Evolutionary conservation across 2,113 vertebrate species (phyloP), one percentile per base, ranked within the genome.

Genomic region (Chaetorhynchus papuensis): DNA sequence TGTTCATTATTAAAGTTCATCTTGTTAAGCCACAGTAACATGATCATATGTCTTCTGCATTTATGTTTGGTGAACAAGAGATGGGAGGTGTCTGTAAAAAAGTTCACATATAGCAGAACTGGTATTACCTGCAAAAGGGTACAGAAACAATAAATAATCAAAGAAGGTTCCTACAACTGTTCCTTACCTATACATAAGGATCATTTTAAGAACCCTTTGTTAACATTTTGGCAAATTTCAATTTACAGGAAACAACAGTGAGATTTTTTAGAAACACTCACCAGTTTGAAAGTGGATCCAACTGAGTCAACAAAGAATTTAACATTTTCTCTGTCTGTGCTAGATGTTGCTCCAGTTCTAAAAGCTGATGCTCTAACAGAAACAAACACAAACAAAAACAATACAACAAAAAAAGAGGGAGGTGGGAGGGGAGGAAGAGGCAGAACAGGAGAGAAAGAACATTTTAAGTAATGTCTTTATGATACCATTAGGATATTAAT

Each of bases 261-360:
- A 90, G 56, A 78, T 49, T 19, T 76, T 69, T 69, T 42, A 70
- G 42, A 83, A 90, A 50, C 61, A 95, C 98, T 98, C 92, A 99
- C 99, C 99, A 99, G 96, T 98, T 99, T 44, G 99, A 99, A 63
- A 99, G 97, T 21, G 99, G 99, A 95, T 99, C 99, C 89, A 99
- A 96, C 84, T 99, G 99, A 41, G 98, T 99, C 83, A 99, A 97
- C 94, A 99, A 98, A 82, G 99, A 99, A 95, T 99, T 99, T 42
- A 99, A 97, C 99, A 99, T 99, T 97, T 98, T 98, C 93, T 99
- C 99, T 3, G 99, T 99, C 64, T 99, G 98, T 8, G 98, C 98
- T 33, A 99, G 97, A 82, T 99, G 97, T 87, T 98, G 98, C 92
- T 99, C 99, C 92, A 99, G 90, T 94, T 99, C 98, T 66, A 98